Percentiles rank a stretch among this genome's conserved stretches.
These are phyloP conservation scores for Redunca redunca DNA, from an alignment of 2,113 vertebrate genomes.

Conservation along the genomic window DNA sequence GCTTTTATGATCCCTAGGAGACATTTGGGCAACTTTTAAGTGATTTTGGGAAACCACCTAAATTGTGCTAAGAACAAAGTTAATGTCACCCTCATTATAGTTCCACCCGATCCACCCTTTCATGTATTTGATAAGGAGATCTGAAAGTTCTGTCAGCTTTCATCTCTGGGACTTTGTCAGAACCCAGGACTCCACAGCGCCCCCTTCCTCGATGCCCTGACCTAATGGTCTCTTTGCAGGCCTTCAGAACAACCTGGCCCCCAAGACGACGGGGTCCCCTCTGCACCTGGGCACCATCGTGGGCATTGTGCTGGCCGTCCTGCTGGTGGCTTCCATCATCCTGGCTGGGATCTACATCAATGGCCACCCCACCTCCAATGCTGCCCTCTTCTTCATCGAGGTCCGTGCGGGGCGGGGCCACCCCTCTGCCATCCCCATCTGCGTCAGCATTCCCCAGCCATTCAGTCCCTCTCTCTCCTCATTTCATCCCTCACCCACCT, in stretches of 20 bases:
- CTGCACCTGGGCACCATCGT: conserved; percentile 89
- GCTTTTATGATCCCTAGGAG: not conserved
- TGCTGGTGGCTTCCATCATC: conserved; percentile 86
- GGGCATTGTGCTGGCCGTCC: conserved; percentile 86
- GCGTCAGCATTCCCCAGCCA: rapidly evolving
- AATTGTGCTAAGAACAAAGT: not conserved
- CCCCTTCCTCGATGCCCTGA: not conserved
- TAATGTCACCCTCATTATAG: not conserved
- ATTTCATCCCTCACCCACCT: not conserved
- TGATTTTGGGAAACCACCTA: not conserved
- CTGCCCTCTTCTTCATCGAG: conserved; percentile 94
- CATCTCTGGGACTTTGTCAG: not conserved
- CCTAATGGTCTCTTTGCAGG: conserved; percentile 62
- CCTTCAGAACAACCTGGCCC: conserved; percentile 60
- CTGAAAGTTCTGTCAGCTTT: not conserved
- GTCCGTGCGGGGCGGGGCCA: conserved; percentile 69
- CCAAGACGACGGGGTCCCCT: conserved; percentile 65
- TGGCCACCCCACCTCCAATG: conserved; percentile 86
- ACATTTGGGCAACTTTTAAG: not conserved
- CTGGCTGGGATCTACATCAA: conserved; percentile 92
- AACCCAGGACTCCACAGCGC: not conserved
- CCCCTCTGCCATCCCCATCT: not conserved
- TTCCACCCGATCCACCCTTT: not conserved
- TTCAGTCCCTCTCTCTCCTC: not conserved
- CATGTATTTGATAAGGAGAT: not conserved